Percentiles rank a stretch among this genome's conserved stretches.
phyloP scores from a whole-genome alignment of 2,113 vertebrate species.

The Chamaea fasciata region DNA sequence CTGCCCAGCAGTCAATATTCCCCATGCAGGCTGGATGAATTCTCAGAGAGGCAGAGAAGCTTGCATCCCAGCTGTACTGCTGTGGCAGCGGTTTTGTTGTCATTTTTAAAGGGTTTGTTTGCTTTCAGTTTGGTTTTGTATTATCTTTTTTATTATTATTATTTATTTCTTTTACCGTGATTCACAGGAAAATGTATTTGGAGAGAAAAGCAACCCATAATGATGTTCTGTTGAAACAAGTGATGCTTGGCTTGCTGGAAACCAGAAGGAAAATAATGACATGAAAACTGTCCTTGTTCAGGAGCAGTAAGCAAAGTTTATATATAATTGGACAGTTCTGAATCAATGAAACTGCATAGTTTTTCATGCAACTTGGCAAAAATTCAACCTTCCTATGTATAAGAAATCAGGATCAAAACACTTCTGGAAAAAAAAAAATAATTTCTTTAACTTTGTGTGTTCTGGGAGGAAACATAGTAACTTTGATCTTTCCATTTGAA shows the following conservation, averaged over 20 bases:
- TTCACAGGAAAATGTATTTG: not conserved
- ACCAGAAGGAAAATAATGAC: constrained; percentile 23
- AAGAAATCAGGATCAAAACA: not conserved
- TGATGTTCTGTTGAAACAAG: constrained; percentile 16
- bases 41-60: constrained; percentile 22
- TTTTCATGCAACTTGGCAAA: constrained; percentile 3
- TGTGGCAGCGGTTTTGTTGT: not conserved
- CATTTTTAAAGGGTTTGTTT: not conserved
- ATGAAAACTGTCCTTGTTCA: constrained; percentile 26
- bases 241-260: constrained; percentile 20
- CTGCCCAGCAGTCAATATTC: constrained; percentile 47
- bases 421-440: not conserved
- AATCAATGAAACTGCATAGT: constrained; percentile 8
- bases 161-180: not conserved
- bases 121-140: not conserved
- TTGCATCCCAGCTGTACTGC: not conserved
- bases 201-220: not conserved
- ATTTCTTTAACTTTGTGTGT: not conserved
- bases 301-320: constrained; percentile 24
- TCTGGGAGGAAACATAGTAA: not conserved
- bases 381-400: not conserved
- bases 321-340: constrained; percentile 36
- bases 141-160: not conserved
- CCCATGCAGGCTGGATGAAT: constrained; percentile 29
- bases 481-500: constrained; percentile 33